Base-by-base conservation (phyloP, 1,140 invertebrate genomes). In the Liolophura sinensis region DNA sequence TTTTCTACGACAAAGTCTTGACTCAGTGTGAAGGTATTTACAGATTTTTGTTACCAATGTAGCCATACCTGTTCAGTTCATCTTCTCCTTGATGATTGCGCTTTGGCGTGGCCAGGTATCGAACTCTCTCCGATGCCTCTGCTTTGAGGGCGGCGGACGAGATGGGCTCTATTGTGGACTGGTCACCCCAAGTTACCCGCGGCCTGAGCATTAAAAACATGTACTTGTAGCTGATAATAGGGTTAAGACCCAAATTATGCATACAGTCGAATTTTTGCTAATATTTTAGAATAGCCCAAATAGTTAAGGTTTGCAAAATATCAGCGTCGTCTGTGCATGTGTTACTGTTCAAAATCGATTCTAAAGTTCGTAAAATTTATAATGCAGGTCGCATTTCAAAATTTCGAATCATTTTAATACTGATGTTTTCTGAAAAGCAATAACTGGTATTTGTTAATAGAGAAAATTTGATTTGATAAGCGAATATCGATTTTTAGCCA, bases 151-250 rank as follows among this genome's bases (percentile, higher is more conserved):
- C 71, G 1, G 61, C 57, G 20, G 54, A 58, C 0, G 66, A 61
- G 9, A 74, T 57, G 14, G 74, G 75, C 69, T 69, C 73, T 16
- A 79, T 54, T 71, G 73, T 72, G 25, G 77, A 74, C 62, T 79
- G 77, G 14, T 73, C 77, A 9, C 77, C 77, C 77, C 75, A 79
- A 66, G 64, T 70, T 49, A 76, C 76, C 59, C 68, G 62, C 24
- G 74, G 74, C 3, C 76, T 77, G 52, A n/a, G 51, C 49, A 22
- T 52, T 56, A 54, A 71, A 15, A 40, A 52, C 12, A 47, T 46
- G 14, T 40, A 22, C 12, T 11, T 27, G 12, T 40, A 18, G 54
- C 25, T 54, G 27, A 6, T 20, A 3, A 50, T 4, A 24, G 12
- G n/a, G 47, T 15, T 12, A 50, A 20, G 60, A 12, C 22, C 20